Percentiles rank a stretch among this genome's conserved stretches.
Evolutionary conservation across 92 coral and sea anemone species (phyloP).

Genomic region (Siderastrea siderea): DNA sequence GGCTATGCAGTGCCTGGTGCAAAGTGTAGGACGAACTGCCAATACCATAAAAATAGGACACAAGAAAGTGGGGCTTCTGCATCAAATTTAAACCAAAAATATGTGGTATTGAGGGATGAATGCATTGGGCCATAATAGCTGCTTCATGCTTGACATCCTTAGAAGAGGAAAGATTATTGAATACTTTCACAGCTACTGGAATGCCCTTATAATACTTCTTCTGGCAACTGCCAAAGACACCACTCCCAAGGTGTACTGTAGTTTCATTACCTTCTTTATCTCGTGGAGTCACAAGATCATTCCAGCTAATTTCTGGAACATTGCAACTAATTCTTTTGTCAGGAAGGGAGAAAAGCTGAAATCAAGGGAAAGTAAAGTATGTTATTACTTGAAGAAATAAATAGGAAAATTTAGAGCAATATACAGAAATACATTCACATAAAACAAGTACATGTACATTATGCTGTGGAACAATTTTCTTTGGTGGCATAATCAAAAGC

Average conservation of each 20-base stretch:
- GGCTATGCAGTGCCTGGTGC: not conserved
- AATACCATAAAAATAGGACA: slow-evolving; percentile 47
- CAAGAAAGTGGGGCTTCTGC: slow-evolving; percentile 50
- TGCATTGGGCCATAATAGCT: slow-evolving; percentile 15
- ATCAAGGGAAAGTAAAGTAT: slow-evolving; percentile 6
- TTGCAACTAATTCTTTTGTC: not conserved
- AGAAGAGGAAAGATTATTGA: slow-evolving; percentile 49
- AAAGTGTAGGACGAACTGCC: slow-evolving; percentile 35
- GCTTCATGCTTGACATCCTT: slow-evolving; percentile 51
- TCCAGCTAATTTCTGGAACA: slow-evolving; percentile 11
- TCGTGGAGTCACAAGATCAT: slow-evolving; percentile 6
- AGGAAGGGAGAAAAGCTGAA: slow-evolving; percentile 24
- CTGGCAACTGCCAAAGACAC: slow-evolving; percentile 42
- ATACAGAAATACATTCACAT: too few relatives aligned
- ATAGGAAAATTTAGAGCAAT: too few relatives aligned
- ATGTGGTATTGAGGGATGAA: slow-evolving; percentile 43
- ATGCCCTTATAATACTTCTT: slow-evolving; percentile 58
- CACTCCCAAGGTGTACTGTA: slow-evolving; percentile 16
- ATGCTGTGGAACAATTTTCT: too few relatives aligned
- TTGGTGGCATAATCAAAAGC: too few relatives aligned
- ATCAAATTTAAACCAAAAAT: slow-evolving; percentile 41
- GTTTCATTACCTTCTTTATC: slow-evolving; percentile 20
- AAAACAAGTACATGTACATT: too few relatives aligned
- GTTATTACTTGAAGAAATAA: too few relatives aligned
- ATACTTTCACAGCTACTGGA: slow-evolving; percentile 53